Evolutionary conservation across 2,888 invertebrate genomes (phyloP).

Genomic region (Drosophila fungiperda): DNA sequence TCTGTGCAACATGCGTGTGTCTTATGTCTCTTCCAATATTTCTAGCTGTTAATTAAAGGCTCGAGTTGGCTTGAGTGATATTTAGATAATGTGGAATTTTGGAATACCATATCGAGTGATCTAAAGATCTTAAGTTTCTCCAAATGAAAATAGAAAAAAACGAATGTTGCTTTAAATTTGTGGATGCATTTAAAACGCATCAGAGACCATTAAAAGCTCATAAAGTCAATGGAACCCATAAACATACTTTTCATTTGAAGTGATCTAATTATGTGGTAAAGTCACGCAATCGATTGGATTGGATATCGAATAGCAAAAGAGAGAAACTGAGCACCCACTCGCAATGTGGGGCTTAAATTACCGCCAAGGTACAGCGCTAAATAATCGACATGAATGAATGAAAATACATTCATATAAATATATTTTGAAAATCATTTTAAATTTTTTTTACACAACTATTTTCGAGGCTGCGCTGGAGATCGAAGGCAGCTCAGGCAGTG

Average conservation of each 20-base stretch:
- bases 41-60: constrained; percentile 76
- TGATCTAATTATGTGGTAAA: constrained; percentile 67
- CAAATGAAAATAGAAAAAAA: not conserved
- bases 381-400: constrained; percentile 49
- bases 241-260: not conserved
- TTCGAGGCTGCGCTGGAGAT: constrained; percentile 18
- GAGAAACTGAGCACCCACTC: not conserved
- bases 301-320: not conserved
- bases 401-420: not conserved
- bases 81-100: constrained; percentile 53
- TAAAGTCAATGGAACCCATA: constrained; percentile 32
- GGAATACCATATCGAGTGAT: constrained; percentile 4
- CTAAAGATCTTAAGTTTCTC: not conserved
- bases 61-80: constrained; percentile 67
- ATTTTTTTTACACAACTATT: constrained; percentile 28
- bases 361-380: constrained; percentile 41
- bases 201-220: constrained; percentile 66
- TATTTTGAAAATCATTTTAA: constrained; percentile 27
- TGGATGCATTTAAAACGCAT: constrained; percentile 68
- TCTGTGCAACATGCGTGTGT: constrained; percentile 21
- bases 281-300: constrained; percentile 56
- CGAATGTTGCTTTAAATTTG: constrained; percentile 13
- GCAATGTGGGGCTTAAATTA: constrained; percentile 28
- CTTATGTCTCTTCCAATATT: constrained; percentile 73
- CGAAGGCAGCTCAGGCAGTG: constrained; percentile 6